Evolutionary conservation across 30 jellyfish, hydroid and myxozoan genomes (phyloP), one percentile per base, ranked within the genome.

Genomic region (Aurelia aurita complex sp. Pacific): DNA sequence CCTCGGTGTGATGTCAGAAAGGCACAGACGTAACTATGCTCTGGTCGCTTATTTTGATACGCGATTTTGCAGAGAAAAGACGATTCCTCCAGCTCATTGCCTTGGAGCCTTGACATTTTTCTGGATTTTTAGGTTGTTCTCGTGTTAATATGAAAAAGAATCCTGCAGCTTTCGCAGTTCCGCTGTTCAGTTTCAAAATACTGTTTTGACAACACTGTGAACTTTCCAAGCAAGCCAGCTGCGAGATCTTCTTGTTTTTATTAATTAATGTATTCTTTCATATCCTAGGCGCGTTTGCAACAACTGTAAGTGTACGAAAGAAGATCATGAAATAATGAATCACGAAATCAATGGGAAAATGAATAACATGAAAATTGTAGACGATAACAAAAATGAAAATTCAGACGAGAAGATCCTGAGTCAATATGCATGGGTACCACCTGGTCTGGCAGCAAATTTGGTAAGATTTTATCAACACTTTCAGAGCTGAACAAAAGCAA

Each of bases 391-490:
- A 34, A 73, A 61, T 64, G 59, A 69, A 29, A 46, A 34, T 33
- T 66, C 65, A 51, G 85, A 83, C 15, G 96, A 80, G 23, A 81
- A 65, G 46, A 42, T 85, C 19, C 19, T 88, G 65, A 87, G 82
- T 59, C 82, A 85, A 67, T 94, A 89, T 55, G 90, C 96, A 10
- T 94, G 99, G 99, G 90, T 89, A 14, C 99, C 99, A 1, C 97
- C 99, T 17, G 99, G 99, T 23, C 36, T 94, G 64, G 93, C 81
- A 38, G 91, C 90, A 29, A 89, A 73, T 23, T 87, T 94, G 92
- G 99, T 94, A 85, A 38, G 90, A 73, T 69, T 32, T 11, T 9
- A 16, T 29, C 62, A 4, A 46, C 2, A 46, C 1, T 46, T 46
- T 46, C 57, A 46, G 8, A 46, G 57, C 4, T 9, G 57, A 46